Percentiles rank a stretch among this genome's conserved stretches.
These are phyloP conservation scores for Idaea aversata DNA, from an alignment of 2,888 invertebrate species.

Conservation along the genomic window DNA sequence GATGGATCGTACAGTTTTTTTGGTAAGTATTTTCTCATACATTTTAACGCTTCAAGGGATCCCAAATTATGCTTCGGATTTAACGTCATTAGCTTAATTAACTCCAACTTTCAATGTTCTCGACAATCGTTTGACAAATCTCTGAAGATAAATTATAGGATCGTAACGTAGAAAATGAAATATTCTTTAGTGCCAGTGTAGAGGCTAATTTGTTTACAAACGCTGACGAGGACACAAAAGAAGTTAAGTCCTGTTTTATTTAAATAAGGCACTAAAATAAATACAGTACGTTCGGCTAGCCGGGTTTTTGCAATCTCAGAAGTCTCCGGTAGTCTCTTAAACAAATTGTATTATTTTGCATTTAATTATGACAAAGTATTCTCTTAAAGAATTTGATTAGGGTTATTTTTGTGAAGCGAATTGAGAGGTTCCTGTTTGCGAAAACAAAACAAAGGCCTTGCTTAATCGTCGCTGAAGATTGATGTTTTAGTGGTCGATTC, in stretches of 20 bases:
- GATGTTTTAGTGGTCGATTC: not conserved
- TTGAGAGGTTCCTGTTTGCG: not conserved
- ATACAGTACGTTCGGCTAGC: slow-evolving; percentile 61
- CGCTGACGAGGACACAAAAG: slow-evolving; percentile 65
- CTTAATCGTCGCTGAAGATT: not conserved
- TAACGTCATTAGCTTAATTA: slow-evolving; percentile 56
- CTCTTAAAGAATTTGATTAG: slow-evolving; percentile 45
- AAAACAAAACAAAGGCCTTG: not conserved
- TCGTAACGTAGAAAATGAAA: slow-evolving; percentile 48
- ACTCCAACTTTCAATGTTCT: slow-evolving; percentile 35
- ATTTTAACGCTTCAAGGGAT: slow-evolving; percentile 66
- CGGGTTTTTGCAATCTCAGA: slow-evolving; percentile 63
- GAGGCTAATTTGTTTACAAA: slow-evolving; percentile 70
- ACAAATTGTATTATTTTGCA: slow-evolving; percentile 79
- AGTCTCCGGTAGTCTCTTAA: slow-evolving; percentile 55
- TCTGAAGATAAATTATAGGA: slow-evolving; percentile 29
- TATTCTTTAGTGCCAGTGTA: slow-evolving; percentile 42
- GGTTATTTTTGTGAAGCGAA: slow-evolving; percentile 32
- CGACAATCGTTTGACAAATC: slow-evolving; percentile 23
- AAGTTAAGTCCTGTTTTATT: slow-evolving; percentile 73
- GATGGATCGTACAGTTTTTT: slow-evolving; percentile 76
- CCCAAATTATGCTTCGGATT: slow-evolving; percentile 42
- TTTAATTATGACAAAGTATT: slow-evolving; percentile 74
- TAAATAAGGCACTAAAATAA: slow-evolving; percentile 76
- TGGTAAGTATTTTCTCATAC: slow-evolving; percentile 61